Evolutionary conservation across 2,113 vertebrate species (phyloP).

Genomic region (Pteronura brasiliensis): DNA sequence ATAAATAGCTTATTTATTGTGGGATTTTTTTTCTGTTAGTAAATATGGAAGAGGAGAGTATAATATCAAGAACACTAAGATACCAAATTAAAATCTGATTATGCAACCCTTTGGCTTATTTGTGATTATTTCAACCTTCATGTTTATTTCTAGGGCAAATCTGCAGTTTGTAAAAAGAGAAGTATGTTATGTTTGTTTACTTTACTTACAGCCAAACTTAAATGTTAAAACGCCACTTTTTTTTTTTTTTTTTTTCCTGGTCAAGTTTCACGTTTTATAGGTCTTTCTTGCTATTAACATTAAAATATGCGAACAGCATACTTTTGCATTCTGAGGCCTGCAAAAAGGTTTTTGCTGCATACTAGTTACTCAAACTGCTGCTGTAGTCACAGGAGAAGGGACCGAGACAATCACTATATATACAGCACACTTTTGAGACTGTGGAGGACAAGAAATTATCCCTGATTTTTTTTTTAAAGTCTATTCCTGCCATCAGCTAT

Average conservation of each 20-base stretch:
- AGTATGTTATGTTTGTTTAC: conserved; percentile 16
- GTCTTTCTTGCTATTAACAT: conserved; percentile 66
- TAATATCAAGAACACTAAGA: conserved; percentile 35
- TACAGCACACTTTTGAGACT: conserved; percentile 5
- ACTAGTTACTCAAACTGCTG: conserved; percentile 50
- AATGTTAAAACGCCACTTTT: conserved; percentile 62
- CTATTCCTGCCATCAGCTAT: background rate
- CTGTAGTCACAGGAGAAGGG: conserved; percentile 23
- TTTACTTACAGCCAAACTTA: conserved; percentile 70
- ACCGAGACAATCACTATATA: background rate
- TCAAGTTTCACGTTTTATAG: conserved; percentile 53
- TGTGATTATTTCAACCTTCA: conserved; percentile 35
- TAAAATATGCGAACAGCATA: conserved; percentile 64
- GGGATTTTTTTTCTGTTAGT: conserved; percentile 41
- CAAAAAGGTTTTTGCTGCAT: conserved; percentile 56
- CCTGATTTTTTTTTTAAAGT: background rate
- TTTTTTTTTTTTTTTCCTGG: background rate
- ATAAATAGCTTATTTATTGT: conserved; percentile 6
- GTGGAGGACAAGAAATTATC: background rate
- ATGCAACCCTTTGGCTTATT: conserved; percentile 59
- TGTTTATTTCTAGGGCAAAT: conserved; percentile 64
- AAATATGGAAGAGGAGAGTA: conserved; percentile 14
- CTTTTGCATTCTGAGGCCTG: conserved; percentile 50
- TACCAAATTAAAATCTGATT: conserved; percentile 67
- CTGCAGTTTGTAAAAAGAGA: background rate